phyloP scores from a whole-genome alignment of 2,888 invertebrate species.

The Rhingia campestris region DNA sequence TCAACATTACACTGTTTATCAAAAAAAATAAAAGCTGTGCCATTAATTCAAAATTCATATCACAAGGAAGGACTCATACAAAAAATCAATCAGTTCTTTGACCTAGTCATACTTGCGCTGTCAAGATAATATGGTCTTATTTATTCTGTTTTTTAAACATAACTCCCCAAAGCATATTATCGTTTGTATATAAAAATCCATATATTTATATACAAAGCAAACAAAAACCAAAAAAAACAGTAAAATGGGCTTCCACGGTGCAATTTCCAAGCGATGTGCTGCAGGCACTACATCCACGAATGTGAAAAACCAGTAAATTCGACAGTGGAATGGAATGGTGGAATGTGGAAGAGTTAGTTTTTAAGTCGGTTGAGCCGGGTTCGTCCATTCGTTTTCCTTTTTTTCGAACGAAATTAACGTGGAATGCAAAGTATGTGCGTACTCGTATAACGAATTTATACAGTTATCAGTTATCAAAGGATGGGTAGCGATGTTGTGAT shows the following conservation, averaged over 20 bases:
- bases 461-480: conserved; percentile 62
- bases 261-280: conserved; percentile 57
- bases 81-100: neutral
- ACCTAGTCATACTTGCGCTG: neutral
- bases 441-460: conserved; percentile 57
- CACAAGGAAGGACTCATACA: neutral
- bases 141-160: too few species aligned
- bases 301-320: conserved; percentile 68
- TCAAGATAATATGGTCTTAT: too few species aligned
- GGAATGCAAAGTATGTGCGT: conserved; percentile 65
- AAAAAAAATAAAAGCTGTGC: too few species aligned
- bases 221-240: conserved; percentile 16
- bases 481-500: conserved; percentile 51
- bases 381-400: conserved; percentile 56
- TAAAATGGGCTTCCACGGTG: conserved; percentile 53
- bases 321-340: conserved; percentile 66
- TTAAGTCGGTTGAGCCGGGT: conserved; percentile 49
- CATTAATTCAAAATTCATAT: too few species aligned
- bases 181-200: too few species aligned
- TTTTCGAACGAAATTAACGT: conserved; percentile 52
- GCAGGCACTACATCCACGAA: conserved; percentile 42
- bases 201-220: neutral
- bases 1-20: too few species aligned
- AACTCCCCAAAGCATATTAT: too few species aligned
- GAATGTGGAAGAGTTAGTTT: conserved; percentile 70